Evolutionary conservation across 2,797 vertebrate species (phyloP).

Genomic region (Bradypodion pumilum): DNA sequence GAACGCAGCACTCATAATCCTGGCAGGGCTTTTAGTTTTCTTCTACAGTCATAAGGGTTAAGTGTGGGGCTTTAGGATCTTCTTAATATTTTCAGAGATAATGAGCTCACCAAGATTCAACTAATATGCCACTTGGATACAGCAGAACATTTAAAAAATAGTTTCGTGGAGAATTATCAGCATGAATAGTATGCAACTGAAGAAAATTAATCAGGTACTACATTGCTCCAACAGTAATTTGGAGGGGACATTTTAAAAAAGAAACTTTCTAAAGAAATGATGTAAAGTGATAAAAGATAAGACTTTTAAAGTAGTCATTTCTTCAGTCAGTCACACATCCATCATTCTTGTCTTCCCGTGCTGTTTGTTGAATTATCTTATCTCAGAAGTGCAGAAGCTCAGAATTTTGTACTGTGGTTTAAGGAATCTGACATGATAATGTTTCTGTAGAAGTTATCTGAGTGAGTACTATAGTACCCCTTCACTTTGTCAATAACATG

Average conservation of each 20-base stretch:
- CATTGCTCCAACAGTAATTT: slow-evolving; percentile 9
- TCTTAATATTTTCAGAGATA: slow-evolving; percentile 41
- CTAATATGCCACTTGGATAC: slow-evolving; percentile 19
- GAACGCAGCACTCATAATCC: slow-evolving; percentile 25
- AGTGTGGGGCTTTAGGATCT: slow-evolving; percentile 33
- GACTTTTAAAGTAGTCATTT: background rate
- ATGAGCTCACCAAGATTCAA: slow-evolving; percentile 42
- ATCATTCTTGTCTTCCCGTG: slow-evolving; percentile 31
- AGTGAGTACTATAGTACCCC: slow-evolving; percentile 89
- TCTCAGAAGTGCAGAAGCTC: slow-evolving; percentile 50
- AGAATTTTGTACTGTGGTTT: slow-evolving; percentile 92
- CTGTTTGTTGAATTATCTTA: slow-evolving; percentile 24
- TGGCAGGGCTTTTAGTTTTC: slow-evolving; percentile 3
- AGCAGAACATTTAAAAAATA: slow-evolving; percentile 42
- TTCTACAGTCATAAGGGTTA: slow-evolving; percentile 5
- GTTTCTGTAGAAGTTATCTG: slow-evolving; percentile 96
- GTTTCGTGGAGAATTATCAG: slow-evolving; percentile 20
- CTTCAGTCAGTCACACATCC: slow-evolving; percentile 10
- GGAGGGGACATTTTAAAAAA: background rate
- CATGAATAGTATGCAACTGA: slow-evolving; percentile 19
- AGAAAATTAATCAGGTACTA: slow-evolving; percentile 34
- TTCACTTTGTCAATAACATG: slow-evolving; percentile 96
- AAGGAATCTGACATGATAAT: slow-evolving; percentile 94
- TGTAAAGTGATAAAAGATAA: slow-evolving; percentile 29
- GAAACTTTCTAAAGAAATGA: slow-evolving; percentile 40